phyloP scores from a whole-genome alignment of 2,113 vertebrate genomes.

The Crotalus tigris region DNA sequence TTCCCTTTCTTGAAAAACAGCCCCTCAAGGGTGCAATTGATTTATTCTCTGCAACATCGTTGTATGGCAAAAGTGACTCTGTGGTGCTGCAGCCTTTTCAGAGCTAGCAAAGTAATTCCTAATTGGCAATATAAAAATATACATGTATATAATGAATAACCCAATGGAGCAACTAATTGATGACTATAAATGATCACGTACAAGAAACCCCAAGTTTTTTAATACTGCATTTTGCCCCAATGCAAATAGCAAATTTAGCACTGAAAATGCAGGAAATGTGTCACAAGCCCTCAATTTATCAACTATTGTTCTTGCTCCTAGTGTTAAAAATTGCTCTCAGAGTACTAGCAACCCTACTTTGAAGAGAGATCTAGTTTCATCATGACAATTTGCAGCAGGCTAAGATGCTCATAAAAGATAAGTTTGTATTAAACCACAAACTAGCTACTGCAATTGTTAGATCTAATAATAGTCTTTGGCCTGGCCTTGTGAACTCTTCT shows the following conservation, averaged over 20 bases:
- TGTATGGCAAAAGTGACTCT: background rate
- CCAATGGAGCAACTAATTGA: background rate
- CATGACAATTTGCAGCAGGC: background rate
- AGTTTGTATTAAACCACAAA: background rate
- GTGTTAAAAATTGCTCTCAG: background rate
- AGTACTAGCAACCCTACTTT: background rate
- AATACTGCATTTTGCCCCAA: background rate
- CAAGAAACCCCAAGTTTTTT: background rate
- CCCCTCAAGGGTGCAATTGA: background rate
- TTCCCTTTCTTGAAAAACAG: background rate
- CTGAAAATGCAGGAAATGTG: background rate
- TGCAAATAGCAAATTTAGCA: background rate
- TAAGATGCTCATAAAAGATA: background rate
- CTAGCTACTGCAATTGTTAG: no score
- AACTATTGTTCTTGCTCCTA: background rate
- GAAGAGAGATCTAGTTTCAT: background rate
- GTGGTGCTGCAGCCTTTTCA: background rate
- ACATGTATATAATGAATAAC: background rate
- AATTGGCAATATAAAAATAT: background rate
- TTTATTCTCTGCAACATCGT: background rate
- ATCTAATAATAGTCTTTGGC: no score
- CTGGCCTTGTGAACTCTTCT: background rate
- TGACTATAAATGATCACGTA: background rate
- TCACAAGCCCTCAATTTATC: background rate
- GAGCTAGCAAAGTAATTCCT: background rate